A percentile compares a stretch with the other conserved stretches of the same genome.
phyloP scores from a whole-genome alignment of 37 sponge, comb jelly and placozoan genomes.

The Halichondria panicea region DNA sequence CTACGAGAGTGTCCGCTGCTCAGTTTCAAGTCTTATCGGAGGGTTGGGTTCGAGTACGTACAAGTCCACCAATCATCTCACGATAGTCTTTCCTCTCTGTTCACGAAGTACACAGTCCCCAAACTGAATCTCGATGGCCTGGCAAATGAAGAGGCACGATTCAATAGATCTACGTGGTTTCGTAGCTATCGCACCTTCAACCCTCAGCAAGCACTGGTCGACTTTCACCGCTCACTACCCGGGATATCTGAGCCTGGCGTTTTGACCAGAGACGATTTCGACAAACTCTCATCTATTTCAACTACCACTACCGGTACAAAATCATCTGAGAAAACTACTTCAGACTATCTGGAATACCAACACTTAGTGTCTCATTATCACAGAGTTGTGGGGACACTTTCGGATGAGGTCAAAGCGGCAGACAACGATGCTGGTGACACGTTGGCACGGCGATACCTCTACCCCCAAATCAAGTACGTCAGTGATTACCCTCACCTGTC shows the following conservation, averaged over 20 bases:
- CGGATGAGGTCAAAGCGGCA: slow-evolving; percentile 4
- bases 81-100: slow-evolving; percentile 2
- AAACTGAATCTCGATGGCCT: slow-evolving; percentile 22
- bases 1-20: slow-evolving; percentile 41
- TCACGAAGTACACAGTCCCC: slow-evolving; percentile 29
- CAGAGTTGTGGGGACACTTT: slow-evolving; percentile 30
- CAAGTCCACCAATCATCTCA: slow-evolving; percentile 16
- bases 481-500: slow-evolving; percentile 5
- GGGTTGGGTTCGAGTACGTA: slow-evolving; percentile 25
- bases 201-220: not conserved
- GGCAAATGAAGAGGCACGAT: slow-evolving; percentile 17
- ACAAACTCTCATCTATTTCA: not conserved
- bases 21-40: slow-evolving; percentile 21
- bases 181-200: slow-evolving; percentile 34
- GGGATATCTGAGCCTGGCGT: slow-evolving; percentile 45
- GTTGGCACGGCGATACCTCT: slow-evolving; percentile 7
- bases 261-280: slow-evolving; percentile 24
- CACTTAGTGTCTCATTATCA: slow-evolving; percentile 67
- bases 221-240: slow-evolving; percentile 45
- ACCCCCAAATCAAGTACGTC: slow-evolving; percentile 43
- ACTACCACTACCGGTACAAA: not conserved
- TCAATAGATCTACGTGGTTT: slow-evolving; percentile 49
- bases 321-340: not conserved
- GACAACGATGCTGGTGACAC: slow-evolving; percentile 12
- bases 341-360: slow-evolving; percentile 38